phyloP scores from a whole-genome alignment of 2,113 vertebrate genomes.

The Thalassoma bifasciatum region DNA sequence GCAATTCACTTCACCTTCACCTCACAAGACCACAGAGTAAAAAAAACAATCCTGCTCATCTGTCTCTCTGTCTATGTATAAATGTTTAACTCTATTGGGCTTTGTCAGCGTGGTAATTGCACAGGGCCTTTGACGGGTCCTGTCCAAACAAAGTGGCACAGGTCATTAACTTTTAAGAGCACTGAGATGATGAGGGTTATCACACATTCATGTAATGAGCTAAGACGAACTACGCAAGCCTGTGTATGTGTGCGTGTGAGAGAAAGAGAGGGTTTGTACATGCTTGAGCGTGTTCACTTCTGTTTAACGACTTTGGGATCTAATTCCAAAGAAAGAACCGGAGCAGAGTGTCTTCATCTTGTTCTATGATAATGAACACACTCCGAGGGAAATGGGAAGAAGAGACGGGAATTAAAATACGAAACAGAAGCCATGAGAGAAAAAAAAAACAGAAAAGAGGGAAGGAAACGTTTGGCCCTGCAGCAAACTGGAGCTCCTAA shows the following conservation, averaged over 20 bases:
- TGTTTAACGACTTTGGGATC: constrained; percentile 43
- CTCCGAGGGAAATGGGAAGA: constrained; percentile 44
- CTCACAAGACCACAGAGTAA: constrained; percentile 7
- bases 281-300: constrained; percentile 16
- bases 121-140: constrained; percentile 23
- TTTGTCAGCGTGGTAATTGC: constrained; percentile 14
- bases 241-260: neutral
- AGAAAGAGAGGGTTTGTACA: constrained; percentile 2
- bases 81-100: constrained; percentile 11
- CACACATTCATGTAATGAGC: constrained; percentile 49
- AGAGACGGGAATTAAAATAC: constrained; percentile 53
- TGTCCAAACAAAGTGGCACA: constrained; percentile 39
- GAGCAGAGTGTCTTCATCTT: constrained; percentile 41
- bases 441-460: constrained; percentile 20
- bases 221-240: constrained; percentile 26
- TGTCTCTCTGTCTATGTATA: neutral
- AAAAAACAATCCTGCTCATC: neutral
- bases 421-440: constrained; percentile 29
- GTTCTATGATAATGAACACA: constrained; percentile 59
- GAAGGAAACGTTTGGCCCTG: constrained; percentile 36
- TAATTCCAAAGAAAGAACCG: constrained; percentile 47
- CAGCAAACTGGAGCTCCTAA: constrained; percentile 51
- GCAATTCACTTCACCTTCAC: neutral
- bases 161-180: constrained; percentile 48
- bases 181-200: constrained; percentile 49